Base-by-base conservation (phyloP, 2,113 vertebrate genomes). In the Dolichotis patagonum region DNA sequence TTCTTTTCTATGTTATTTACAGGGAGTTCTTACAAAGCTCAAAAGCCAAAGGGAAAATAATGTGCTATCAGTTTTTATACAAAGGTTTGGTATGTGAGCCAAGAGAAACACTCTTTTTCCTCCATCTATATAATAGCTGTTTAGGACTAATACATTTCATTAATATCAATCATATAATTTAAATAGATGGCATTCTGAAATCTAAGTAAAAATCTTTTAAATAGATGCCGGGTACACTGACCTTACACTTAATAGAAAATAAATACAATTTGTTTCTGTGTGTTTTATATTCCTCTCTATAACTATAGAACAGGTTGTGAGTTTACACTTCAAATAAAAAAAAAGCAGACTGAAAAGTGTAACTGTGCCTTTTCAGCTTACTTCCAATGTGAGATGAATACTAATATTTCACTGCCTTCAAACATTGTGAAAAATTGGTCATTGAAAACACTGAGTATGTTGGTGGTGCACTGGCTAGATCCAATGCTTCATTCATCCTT, bases 291-390 rank as follows among this genome's bases (percentile, higher is more conserved):
- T 98, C 97, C 83, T 95, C 88, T 96, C 94, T 91, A 93, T 83
- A 92, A 88, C 96, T 98, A 96, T 85, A 97, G 94, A 94, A 17
- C 26, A 32, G 43, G 43, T 97, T 98, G 96, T 97, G 98, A 97
- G 97, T 97, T 98, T 98, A 97, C 0, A 96, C 97, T 99, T 98
- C 98, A 98, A 95, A 98, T 98, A 98, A 98, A 98, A 92, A 98
- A 98, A 97, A 98, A 98, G 97, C 92, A 97, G 90, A 98, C 90
- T 94, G 96, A 97, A 98, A 98, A 98, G 91, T 97, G 69, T 97
- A 98, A 98, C 97, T 98, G 89, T 94, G 93, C 92, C 91, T 97
- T 98, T 98, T 98, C 91, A 96, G 90, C 85, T 98, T 97, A 96
- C 97, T 97, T 98, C 58, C 90, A 95, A 11, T 98, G 98, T 98